Base-by-base conservation (phyloP, 2,888 invertebrate genomes). In the Synergus gifuensis region DNA sequence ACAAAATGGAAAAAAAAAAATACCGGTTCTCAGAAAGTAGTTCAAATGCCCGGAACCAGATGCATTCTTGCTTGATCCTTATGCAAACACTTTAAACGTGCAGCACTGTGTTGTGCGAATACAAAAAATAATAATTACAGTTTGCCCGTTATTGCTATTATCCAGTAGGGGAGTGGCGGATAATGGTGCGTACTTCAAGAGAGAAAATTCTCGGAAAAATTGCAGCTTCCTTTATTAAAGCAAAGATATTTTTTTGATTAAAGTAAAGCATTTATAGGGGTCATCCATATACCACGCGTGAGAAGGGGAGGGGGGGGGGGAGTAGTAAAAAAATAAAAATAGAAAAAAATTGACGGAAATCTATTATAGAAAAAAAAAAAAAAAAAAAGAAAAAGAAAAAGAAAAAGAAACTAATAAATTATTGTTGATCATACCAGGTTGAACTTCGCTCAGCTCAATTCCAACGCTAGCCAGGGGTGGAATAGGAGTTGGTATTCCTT, bases 371-470 rank as follows among this genome's bases (percentile, higher is more conserved):
- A 11, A 66, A 42, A n/a, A 36, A 8, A 40, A 64, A 42, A 64
- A 42, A n/a, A 16, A 8, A 64, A 64, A n/a, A n/a, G n/a, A n/a
- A n/a, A n/a, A n/a, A n/a, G n/a, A n/a, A n/a, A n/a, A n/a, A n/a
- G n/a, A n/a, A n/a, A 18, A 22, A 49, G 16, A 36, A 69, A 16
- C 28, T 28, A 14, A 16, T 69, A 14, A 46, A 28, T 28, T 18
- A 16, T 36, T 73, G 9, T 14, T 8, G 2, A 54, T 78, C 85
- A 87, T 83, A 92, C 92, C 90, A 66, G 91, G 89, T 76, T 91
- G 91, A 49, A 88, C 88, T 64, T 92, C 90, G 81, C 88, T 89
- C 69, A 91, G 86, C 78, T 92, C 91, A 78, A 90, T 89, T 22
- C 89, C 91, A 76, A 91, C 87, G 76, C 84, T 91, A 76, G 89